phyloP scores from a whole-genome alignment of 2,797 vertebrate genomes.

The Cossypha heuglini region DNA sequence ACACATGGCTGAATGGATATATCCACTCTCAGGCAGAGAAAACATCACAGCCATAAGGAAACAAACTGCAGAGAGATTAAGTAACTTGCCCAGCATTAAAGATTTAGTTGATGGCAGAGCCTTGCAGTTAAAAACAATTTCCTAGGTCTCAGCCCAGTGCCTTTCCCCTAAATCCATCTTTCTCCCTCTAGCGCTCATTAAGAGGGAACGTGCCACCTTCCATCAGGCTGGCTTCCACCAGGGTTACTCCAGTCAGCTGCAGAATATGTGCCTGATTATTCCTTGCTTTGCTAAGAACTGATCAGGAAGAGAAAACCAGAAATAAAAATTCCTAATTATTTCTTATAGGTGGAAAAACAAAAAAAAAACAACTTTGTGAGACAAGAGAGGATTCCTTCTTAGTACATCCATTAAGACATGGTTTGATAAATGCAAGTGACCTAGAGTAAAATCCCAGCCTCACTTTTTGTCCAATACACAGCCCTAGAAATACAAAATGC shows the following conservation, averaged over 20 bases:
- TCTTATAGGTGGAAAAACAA: rapidly evolving
- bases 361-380: rapidly evolving
- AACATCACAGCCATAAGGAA: not conserved
- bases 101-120: not conserved
- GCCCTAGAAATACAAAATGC: not conserved
- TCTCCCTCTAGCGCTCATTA: not conserved
- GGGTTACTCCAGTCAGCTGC: not conserved
- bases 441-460: not conserved
- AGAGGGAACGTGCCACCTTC: not conserved
- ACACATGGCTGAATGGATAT: not conserved
- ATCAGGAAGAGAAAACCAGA: not conserved
- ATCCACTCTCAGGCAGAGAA: not conserved
- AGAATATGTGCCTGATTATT: not conserved
- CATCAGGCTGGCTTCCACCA: not conserved
- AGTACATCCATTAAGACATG: not conserved
- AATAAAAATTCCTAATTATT: not conserved
- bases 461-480: not conserved
- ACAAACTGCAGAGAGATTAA: not conserved
- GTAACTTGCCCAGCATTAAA: not conserved
- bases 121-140: not conserved
- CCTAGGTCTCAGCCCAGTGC: not conserved
- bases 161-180: not conserved
- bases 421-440: not conserved
- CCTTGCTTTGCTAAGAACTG: not conserved
- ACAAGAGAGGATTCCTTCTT: not conserved